Percentiles rank a stretch among this genome's conserved stretches.
These are phyloP conservation scores for Frieseomelitta varia DNA, from an alignment of 1,140 invertebrate genomes.

Conservation along the genomic window DNA sequence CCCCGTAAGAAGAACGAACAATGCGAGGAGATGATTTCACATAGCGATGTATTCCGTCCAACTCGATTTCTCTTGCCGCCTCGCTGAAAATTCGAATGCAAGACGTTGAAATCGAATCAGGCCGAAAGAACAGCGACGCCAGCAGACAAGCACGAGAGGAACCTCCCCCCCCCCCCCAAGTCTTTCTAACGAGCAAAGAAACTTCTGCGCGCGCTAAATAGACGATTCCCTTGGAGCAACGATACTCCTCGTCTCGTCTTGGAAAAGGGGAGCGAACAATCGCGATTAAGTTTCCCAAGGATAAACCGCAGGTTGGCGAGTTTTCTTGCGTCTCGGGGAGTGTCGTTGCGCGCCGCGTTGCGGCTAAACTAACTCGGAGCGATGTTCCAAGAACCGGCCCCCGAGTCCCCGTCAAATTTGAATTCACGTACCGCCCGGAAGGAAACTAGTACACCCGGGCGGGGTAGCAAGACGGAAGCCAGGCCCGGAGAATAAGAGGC, in stretches of 20 bases:
- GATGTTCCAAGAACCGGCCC: constrained; percentile 24
- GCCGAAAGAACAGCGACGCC: neutral
- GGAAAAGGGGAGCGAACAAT: constrained; percentile 15
- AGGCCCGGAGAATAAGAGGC: constrained; percentile 35
- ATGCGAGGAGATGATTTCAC: neutral
- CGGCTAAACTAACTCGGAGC: constrained; percentile 19
- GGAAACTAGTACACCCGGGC: constrained; percentile 24
- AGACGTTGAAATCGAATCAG: neutral
- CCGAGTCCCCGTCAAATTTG: constrained; percentile 37
- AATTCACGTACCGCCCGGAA: constrained; percentile 31
- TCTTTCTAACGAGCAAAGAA: neutral
- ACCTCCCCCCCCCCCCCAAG: too few relatives aligned
- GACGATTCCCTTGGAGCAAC: constrained; percentile 3
- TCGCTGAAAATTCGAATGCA: neutral
- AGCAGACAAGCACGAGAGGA: neutral
- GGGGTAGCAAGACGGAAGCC: constrained; percentile 4
- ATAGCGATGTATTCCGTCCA: too few relatives aligned
- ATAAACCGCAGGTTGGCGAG: constrained; percentile 9
- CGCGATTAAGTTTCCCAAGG: constrained; percentile 33
- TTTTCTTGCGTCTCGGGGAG: constrained; percentile 5
- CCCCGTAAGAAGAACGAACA: neutral
- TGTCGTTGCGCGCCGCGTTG: neutral
- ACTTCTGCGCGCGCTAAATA: constrained; percentile 7
- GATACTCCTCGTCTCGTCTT: neutral
- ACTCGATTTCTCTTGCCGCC: neutral